A percentile compares a stretch with the other conserved stretches of the same genome.
phyloP scores from a whole-genome alignment of 2,888 invertebrate genomes.

The Papilio gigon region DNA sequence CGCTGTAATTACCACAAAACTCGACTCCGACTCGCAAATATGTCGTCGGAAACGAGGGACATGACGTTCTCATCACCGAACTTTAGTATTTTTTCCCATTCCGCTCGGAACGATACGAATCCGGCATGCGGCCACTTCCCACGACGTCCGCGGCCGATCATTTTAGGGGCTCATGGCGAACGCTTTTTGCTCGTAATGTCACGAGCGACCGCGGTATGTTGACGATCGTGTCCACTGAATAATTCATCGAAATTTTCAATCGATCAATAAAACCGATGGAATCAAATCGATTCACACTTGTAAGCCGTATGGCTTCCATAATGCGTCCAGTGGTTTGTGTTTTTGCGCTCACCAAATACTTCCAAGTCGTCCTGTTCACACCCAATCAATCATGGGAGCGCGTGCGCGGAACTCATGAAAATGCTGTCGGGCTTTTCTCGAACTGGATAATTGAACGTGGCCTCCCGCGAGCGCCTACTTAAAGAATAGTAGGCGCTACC shows the following conservation, averaged over 20 bases:
- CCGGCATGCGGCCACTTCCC: conserved; percentile 66
- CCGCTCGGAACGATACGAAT: conserved; percentile 61
- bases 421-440: conserved; percentile 60
- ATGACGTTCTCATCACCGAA: conserved; percentile 83
- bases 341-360: conserved; percentile 76
- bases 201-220: conserved; percentile 72
- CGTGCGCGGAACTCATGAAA: conserved; percentile 67
- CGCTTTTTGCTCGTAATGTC: conserved; percentile 68
- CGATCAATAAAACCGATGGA: conserved; percentile 80
- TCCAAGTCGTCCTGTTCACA: conserved; percentile 72
- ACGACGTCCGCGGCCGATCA: conserved; percentile 65
- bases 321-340: conserved; percentile 59
- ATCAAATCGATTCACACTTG: conserved; percentile 82
- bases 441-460: conserved; percentile 62
- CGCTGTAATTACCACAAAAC: conserved; percentile 81
- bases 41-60: conserved; percentile 80
- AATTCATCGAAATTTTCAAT: conserved; percentile 79
- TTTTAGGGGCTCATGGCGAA: conserved; percentile 62
- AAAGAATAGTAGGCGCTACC: conserved; percentile 51
- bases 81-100: conserved; percentile 68
- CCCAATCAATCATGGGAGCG: conserved; percentile 70
- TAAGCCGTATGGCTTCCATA: conserved; percentile 75
- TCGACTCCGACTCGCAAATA: conserved; percentile 79
- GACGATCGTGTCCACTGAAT: conserved; percentile 80
- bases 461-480: conserved; percentile 54